phyloP scores from a whole-genome alignment of 2,888 invertebrate species.

The Drosophila multiciliata region DNA sequence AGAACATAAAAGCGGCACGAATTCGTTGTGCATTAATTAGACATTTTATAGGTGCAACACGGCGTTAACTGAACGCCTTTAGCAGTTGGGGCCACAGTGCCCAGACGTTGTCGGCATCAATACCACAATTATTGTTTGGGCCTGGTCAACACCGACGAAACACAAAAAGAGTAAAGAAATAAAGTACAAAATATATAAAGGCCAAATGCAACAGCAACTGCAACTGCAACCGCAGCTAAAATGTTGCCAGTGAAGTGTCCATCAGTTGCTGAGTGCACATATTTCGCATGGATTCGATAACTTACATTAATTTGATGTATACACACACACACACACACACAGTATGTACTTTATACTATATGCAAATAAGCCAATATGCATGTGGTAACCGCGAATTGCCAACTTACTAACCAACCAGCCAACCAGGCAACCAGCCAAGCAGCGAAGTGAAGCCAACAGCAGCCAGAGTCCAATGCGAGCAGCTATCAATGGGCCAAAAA shows the following conservation, averaged over 20 bases:
- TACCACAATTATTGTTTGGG: slow-evolving; percentile 74
- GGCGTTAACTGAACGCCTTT: slow-evolving; percentile 65
- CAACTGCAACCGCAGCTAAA: slow-evolving; percentile 63
- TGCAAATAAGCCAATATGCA: slow-evolving; percentile 20
- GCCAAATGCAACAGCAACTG: slow-evolving; percentile 25
- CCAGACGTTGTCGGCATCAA: slow-evolving; percentile 29
- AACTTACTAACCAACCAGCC: slow-evolving; percentile 55
- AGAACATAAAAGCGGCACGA: slow-evolving; percentile 68
- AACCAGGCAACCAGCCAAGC: background rate
- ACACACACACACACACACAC: slow-evolving; percentile 40
- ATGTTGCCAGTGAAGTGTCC: slow-evolving; percentile 56
- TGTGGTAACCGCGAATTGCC: slow-evolving; percentile 55
- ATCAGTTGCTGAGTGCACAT: slow-evolving; percentile 42
- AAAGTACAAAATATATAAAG: background rate
- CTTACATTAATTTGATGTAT: slow-evolving; percentile 78
- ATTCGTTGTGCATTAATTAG: slow-evolving; percentile 80
- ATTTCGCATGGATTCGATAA: slow-evolving; percentile 77
- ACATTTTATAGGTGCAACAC: slow-evolving; percentile 78
- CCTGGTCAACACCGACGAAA: slow-evolving; percentile 62
- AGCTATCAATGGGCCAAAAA: slow-evolving; percentile 49
- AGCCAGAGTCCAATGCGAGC: slow-evolving; percentile 41
- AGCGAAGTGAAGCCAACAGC: slow-evolving; percentile 23
- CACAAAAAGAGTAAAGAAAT: background rate
- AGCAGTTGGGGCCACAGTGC: slow-evolving; percentile 22
- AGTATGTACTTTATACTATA: slow-evolving; percentile 1